Percentiles rank a stretch among this genome's conserved stretches.
Evolutionary conservation across 1,140 invertebrate genomes (phyloP).

Genomic region (Stenopsyche tienmushanensis): DNA sequence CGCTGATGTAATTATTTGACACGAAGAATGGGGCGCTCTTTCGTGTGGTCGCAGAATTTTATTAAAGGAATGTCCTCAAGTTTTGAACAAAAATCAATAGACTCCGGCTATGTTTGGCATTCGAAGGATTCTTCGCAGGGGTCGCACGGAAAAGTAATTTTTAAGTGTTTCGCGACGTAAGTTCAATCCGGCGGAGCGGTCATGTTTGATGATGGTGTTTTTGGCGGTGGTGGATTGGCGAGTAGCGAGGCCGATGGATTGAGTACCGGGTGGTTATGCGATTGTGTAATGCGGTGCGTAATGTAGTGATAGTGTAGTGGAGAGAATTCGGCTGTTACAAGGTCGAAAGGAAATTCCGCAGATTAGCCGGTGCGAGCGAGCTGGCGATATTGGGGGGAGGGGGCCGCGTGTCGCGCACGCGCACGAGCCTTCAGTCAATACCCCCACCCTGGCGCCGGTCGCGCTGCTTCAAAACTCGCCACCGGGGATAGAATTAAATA

Average conservation of each 20-base stretch:
- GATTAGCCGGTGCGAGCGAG: conserved; percentile 4
- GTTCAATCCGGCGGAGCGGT: no score
- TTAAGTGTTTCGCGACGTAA: no score
- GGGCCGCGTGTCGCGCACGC: conserved; percentile 2
- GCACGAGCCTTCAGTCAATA: conserved; percentile 8
- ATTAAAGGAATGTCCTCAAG: no score
- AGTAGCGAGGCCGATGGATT: not conserved
- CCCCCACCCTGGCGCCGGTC: conserved; percentile 1
- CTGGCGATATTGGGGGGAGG: not conserved
- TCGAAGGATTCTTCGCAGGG: no score
- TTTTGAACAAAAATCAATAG: not conserved
- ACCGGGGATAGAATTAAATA: not conserved
- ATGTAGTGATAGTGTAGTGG: not conserved
- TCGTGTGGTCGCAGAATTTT: no score
- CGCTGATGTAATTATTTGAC: no score
- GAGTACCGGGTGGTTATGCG: conserved; percentile 4
- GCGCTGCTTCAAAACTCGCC: no score
- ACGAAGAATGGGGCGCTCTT: no score
- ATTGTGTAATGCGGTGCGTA: conserved; percentile 8
- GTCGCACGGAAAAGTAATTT: no score
- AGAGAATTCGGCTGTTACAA: conserved; percentile 10
- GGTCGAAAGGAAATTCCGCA: conserved; percentile 7
- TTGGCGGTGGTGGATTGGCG: not conserved
- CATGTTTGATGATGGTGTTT: no score
- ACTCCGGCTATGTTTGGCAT: not conserved